Conservation (phyloP, 2,797 vertebrate species). For the Distichodus sexfasciatus region DNA sequence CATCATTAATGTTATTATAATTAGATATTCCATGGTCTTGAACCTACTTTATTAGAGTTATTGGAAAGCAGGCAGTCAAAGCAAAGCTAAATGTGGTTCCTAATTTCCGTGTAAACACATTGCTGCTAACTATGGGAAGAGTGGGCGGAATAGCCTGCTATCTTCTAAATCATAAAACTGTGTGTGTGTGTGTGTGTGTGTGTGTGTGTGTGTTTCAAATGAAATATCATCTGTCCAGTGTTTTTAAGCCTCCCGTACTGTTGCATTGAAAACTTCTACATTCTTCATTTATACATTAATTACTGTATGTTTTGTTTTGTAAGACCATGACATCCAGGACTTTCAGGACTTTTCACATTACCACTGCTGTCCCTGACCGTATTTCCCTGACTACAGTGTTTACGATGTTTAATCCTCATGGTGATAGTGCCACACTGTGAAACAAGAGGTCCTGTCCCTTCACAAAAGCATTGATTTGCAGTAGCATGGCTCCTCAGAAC, state of each 20-base stretch:
- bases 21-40: background rate
- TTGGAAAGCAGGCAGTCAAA: conserved; percentile 17
- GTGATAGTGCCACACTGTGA: too few relatives aligned
- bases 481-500: too few relatives aligned
- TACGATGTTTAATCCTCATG: background rate
- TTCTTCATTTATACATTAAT: background rate
- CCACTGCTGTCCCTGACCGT: background rate
- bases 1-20: conserved; percentile 19
- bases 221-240: background rate
- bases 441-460: too few relatives aligned
- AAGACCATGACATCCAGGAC: background rate
- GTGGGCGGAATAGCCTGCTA: background rate
- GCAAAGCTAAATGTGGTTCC: conserved; percentile 6
- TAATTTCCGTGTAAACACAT: conserved; percentile 28
- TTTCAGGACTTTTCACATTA: background rate
- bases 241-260: background rate
- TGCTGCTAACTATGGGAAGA: conserved; percentile 6
- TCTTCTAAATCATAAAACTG: conserved; percentile 11
- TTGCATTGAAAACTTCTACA: too few relatives aligned
- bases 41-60: conserved; percentile 3
- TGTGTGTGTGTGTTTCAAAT: background rate
- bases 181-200: background rate
- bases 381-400: background rate
- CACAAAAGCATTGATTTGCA: too few relatives aligned
- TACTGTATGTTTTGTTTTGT: background rate